These are phyloP conservation scores for Heliothis virescens DNA, from an alignment of 1,140 invertebrate genomes.

Conservation along the genomic window DNA sequence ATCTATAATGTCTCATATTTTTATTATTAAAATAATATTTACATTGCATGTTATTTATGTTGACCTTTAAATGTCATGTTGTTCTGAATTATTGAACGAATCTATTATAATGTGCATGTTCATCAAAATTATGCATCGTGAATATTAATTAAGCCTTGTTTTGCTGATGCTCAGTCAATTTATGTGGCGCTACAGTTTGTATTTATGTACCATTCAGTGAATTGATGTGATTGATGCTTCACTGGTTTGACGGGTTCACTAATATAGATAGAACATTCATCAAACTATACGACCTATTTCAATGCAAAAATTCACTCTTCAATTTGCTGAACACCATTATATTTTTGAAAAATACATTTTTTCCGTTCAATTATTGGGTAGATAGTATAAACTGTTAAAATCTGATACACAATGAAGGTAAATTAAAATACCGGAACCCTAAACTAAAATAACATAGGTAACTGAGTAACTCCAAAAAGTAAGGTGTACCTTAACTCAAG, in stretches of 20 bases:
- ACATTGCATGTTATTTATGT: too few relatives aligned
- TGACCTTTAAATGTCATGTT: neutral
- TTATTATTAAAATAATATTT: too few relatives aligned
- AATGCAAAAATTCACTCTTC: too few relatives aligned
- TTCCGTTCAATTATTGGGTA: neutral
- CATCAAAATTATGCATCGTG: constrained; percentile 5
- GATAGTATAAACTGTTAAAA: too few relatives aligned
- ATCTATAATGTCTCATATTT: too few relatives aligned
- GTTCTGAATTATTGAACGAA: neutral
- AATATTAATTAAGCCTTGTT: constrained; percentile 7
- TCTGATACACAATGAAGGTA: too few relatives aligned
- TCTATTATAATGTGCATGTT: neutral
- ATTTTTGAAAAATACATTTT: too few relatives aligned
- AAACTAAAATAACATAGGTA: too few relatives aligned
- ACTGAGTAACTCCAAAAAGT: too few relatives aligned
- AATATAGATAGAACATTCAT: too few relatives aligned
- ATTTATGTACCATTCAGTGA: neutral
- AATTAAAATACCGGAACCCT: too few relatives aligned
- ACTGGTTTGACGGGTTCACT: neutral
- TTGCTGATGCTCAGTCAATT: neutral
- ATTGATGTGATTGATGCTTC: neutral
- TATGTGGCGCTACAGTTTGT: neutral
- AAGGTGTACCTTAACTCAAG: neutral
- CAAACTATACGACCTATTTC: too few relatives aligned
- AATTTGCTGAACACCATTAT: neutral